These are phyloP conservation scores for Columbina picui DNA, from an alignment of 2,113 vertebrate genomes.

Conservation along the genomic window DNA sequence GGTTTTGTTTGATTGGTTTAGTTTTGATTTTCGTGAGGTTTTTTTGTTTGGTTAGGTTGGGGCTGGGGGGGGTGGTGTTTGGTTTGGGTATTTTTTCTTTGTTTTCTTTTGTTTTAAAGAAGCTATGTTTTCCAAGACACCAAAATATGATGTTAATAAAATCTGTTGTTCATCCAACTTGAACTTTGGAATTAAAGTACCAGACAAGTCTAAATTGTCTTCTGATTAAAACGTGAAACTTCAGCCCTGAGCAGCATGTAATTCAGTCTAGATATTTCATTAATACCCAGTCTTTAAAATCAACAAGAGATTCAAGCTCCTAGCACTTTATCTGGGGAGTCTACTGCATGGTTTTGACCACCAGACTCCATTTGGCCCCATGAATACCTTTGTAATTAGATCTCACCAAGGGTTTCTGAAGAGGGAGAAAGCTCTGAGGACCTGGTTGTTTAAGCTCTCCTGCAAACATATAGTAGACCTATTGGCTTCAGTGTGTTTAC, in stretches of 20 bases:
- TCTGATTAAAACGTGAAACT: neutral
- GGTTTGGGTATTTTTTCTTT: too few species aligned
- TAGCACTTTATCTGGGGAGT: neutral
- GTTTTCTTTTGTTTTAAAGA: neutral
- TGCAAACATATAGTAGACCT: neutral
- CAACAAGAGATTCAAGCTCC: neutral
- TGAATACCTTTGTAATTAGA: neutral
- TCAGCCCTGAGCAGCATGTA: neutral
- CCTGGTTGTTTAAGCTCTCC: neutral
- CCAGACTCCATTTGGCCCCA: neutral
- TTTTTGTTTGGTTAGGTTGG: too few species aligned
- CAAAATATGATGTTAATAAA: neutral
- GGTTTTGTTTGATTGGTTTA: too few species aligned
- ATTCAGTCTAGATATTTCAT: neutral
- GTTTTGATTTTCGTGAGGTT: too few species aligned
- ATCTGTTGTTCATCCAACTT: neutral
- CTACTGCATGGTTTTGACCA: neutral
- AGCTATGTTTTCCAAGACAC: neutral
- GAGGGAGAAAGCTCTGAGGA: neutral
- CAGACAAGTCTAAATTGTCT: neutral
- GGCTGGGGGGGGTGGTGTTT: too few species aligned
- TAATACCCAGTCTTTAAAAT: neutral
- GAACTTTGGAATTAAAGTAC: neutral
- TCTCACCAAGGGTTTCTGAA: neutral
- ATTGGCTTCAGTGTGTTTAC: neutral